Percentiles rank a stretch among this genome's conserved stretches.
phyloP scores from a whole-genome alignment of 2,888 invertebrate genomes.

The Pristionchus maxplancki region DNA sequence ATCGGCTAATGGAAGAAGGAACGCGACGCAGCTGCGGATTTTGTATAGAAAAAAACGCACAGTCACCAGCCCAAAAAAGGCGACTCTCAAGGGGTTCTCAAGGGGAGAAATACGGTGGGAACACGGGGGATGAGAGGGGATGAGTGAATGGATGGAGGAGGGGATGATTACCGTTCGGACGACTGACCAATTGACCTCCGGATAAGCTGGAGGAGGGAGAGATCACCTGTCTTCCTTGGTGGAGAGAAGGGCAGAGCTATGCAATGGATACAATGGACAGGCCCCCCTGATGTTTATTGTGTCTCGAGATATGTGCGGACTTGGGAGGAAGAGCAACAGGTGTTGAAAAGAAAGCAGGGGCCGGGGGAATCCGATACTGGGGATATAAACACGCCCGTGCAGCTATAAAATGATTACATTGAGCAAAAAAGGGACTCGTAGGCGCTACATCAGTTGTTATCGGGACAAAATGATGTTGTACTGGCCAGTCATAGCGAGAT shows the following conservation, averaged over 20 bases:
- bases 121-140: constrained; percentile 31
- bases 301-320: constrained; percentile 7
- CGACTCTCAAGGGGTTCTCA: constrained; percentile 7
- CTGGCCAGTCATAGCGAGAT: not conserved
- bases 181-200: constrained; percentile 48
- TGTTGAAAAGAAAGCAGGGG: not conserved
- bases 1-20: constrained; percentile 15
- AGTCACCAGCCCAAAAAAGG: not conserved
- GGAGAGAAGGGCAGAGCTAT: too few relatives aligned
- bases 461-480: constrained; percentile 1
- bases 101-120: not conserved
- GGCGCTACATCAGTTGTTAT: not conserved
- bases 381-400: constrained; percentile 1
- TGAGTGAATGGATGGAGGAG: not conserved
- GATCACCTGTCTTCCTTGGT: constrained; percentile 33
- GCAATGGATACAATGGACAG: constrained; percentile 47
- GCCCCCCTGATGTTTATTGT: constrained; percentile 45
- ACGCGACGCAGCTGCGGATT: constrained; percentile 34
- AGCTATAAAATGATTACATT: not conserved
- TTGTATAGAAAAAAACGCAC: constrained; percentile 38
- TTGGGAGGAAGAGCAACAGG: constrained; percentile 20
- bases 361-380: constrained; percentile 8
- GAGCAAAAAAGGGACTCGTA: not conserved
- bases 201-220: constrained; percentile 25
- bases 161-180: constrained; percentile 45